Evolutionary conservation across 2,797 vertebrate species (phyloP).

Genomic region (Sus cebifrons): DNA sequence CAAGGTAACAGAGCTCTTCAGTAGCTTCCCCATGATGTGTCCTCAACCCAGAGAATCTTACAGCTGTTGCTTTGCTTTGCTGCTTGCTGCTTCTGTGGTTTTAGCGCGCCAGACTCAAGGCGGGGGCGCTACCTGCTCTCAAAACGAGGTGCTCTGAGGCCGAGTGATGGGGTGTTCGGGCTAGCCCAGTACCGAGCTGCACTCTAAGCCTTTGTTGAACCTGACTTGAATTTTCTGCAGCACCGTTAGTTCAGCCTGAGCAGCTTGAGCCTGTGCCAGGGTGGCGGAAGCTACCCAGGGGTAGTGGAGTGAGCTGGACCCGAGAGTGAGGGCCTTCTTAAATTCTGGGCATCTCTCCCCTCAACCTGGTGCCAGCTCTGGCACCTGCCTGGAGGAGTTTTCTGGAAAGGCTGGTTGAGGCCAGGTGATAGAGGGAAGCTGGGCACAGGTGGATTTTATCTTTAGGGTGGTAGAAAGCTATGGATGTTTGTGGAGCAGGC

Average conservation of each 20-base stretch:
- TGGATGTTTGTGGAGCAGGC: not conserved
- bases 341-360: not conserved
- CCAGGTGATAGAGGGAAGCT: not conserved
- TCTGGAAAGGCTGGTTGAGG: not conserved
- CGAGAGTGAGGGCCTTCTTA: not conserved
- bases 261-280: not conserved
- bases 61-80: not conserved
- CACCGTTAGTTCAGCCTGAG: not conserved
- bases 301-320: not conserved
- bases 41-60: accelerated
- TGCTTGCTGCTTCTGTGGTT: not conserved
- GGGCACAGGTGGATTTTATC: not conserved
- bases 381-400: not conserved
- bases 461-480: not conserved
- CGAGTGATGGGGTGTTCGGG: accelerated
- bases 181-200: not conserved
- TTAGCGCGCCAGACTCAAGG: not conserved
- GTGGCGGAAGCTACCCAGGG: not conserved
- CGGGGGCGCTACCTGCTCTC: not conserved
- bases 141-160: not conserved
- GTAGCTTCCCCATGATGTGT: not conserved
- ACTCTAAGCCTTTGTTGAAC: not conserved
- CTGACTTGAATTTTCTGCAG: not conserved
- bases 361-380: not conserved
- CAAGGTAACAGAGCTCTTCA: not conserved